A percentile compares a stretch with the other conserved stretches of the same genome.
Conservation (phyloP, 2,113 vertebrate species). For the Cyanoderma ruficeps region DNA sequence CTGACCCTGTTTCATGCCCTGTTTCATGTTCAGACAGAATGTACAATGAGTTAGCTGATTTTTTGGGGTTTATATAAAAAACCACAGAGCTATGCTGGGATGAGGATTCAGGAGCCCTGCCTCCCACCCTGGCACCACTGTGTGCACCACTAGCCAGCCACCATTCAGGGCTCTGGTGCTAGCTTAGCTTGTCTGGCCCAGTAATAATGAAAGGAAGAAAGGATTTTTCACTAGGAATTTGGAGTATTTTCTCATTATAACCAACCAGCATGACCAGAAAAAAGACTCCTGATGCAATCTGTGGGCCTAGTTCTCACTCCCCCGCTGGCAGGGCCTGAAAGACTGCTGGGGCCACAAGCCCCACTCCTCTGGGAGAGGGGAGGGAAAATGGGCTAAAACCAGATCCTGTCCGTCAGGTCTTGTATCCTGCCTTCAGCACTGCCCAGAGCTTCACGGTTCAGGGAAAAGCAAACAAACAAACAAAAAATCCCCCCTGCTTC, state of each 20-base stretch:
- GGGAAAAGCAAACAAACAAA: slow-evolving; percentile 42
- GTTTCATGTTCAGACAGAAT: neutral
- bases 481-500: neutral
- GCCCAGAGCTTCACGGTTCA: neutral
- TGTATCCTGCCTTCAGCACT: neutral
- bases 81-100: neutral
- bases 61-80: neutral
- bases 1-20: neutral
- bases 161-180: neutral
- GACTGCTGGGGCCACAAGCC: neutral
- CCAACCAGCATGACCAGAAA: slow-evolving; percentile 34
- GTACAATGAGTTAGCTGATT: neutral
- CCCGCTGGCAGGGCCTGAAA: neutral
- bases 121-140: neutral
- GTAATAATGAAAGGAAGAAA: slow-evolving; percentile 35
- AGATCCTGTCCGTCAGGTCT: neutral
- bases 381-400: neutral
- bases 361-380: neutral
- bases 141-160: neutral
- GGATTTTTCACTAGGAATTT: slow-evolving; percentile 44
- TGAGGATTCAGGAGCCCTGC: neutral
- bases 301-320: slow-evolving; percentile 26
- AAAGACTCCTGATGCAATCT: slow-evolving; percentile 14
- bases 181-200: slow-evolving; percentile 22
- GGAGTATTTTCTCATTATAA: slow-evolving; percentile 62